Conservation (phyloP, 2,113 vertebrate genomes). For the Muntiacus reevesi region DNA sequence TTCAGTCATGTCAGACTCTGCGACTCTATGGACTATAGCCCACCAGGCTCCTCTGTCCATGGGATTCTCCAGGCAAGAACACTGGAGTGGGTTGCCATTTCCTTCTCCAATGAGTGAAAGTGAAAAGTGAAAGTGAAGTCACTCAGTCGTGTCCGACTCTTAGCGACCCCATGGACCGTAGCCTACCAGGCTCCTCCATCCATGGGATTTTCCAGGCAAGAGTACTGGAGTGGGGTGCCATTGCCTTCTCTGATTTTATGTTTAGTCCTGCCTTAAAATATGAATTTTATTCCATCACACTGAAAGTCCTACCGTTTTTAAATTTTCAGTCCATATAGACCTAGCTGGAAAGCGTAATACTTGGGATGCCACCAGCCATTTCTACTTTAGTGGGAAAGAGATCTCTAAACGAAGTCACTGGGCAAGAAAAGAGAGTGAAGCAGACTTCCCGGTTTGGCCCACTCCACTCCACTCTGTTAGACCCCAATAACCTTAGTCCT, state of each 20-base stretch:
- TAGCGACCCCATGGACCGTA: neutral
- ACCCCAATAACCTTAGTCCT: neutral
- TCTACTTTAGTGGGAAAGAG: constrained; percentile 2
- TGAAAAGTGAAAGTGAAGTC: no score
- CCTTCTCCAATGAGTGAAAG: no score
- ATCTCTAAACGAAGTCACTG: neutral
- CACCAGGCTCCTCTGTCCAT: neutral
- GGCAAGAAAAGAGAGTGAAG: neutral
- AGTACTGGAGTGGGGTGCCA: neutral
- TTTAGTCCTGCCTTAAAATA: neutral
- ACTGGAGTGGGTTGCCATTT: neutral
- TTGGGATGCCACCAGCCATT: neutral
- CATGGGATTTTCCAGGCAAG: neutral
- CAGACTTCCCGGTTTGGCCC: neutral
- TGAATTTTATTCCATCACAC: neutral
- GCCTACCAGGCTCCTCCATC: neutral
- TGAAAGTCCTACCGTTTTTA: neutral
- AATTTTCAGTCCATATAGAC: neutral
- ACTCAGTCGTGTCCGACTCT: fast-evolving
- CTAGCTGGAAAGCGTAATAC: neutral
- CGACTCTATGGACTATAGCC: neutral
- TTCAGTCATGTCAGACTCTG: neutral
- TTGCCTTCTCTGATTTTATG: neutral
- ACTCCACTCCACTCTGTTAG: neutral
- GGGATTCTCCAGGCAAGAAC: neutral